Conservation (phyloP, 2,888 invertebrate genomes). For the Euzetes globulus region DNA sequence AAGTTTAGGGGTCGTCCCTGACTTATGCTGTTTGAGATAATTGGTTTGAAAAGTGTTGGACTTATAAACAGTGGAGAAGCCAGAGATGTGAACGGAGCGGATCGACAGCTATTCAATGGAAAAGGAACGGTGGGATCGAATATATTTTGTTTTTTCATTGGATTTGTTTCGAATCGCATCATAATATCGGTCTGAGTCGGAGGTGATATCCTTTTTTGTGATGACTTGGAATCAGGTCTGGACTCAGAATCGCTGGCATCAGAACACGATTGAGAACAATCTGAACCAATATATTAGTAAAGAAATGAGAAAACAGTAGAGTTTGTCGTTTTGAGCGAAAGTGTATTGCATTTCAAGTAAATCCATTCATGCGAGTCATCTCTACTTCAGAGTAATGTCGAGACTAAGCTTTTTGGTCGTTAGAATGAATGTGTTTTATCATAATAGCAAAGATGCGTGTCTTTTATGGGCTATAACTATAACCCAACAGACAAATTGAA, state of each 20-base stretch:
- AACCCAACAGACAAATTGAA: slow-evolving; percentile 28
- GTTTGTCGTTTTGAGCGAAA: neutral
- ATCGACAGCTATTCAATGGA: slow-evolving; percentile 1
- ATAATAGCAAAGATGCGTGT: slow-evolving; percentile 27
- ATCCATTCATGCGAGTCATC: slow-evolving; percentile 28
- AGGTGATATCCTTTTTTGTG: slow-evolving; percentile 16
- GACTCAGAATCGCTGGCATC: slow-evolving; percentile 18
- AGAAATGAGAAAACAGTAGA: neutral
- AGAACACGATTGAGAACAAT: slow-evolving; percentile 27
- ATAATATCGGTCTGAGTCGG: neutral
- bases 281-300: neutral
- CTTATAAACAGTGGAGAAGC: slow-evolving; percentile 26
- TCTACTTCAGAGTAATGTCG: neutral
- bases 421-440: slow-evolving; percentile 26
- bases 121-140: neutral
- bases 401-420: slow-evolving; percentile 4
- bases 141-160: neutral
- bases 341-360: slow-evolving; percentile 10
- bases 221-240: slow-evolving; percentile 7
- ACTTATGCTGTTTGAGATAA: neutral
- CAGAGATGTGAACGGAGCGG: neutral
- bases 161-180: neutral
- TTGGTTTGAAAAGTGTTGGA: slow-evolving; percentile 32
- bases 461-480: slow-evolving; percentile 29
- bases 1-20: slow-evolving; percentile 28